Conservation (phyloP, 2,888 invertebrate species). For the Tenthredo scrophulariae region DNA sequence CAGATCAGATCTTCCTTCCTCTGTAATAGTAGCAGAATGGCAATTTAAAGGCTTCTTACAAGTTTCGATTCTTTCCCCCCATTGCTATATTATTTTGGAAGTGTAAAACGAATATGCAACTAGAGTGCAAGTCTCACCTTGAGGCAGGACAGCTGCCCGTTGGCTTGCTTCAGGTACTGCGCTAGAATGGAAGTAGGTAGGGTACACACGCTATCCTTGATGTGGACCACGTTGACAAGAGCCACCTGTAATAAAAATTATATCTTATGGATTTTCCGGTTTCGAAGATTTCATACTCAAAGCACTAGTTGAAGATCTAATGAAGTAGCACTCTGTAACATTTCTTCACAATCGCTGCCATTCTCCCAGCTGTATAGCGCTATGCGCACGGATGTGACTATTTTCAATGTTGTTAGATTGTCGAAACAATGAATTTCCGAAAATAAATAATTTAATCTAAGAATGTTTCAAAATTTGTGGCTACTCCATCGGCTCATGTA, state of each 20-base stretch:
- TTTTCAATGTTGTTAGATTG: too few relatives aligned
- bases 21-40: not conserved
- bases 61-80: not conserved
- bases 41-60: not conserved
- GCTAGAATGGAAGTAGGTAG: conserved; percentile 90
- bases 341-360: not conserved
- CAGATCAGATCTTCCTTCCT: too few relatives aligned
- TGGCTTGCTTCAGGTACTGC: conserved; percentile 92
- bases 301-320: not conserved
- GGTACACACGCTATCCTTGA: conserved; percentile 89
- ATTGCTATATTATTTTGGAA: not conserved
- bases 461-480: not conserved
- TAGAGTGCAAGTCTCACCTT: conserved; percentile 82
- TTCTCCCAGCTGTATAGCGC: too few relatives aligned
- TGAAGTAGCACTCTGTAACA: not conserved
- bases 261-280: conserved; percentile 19
- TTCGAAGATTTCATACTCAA: not conserved
- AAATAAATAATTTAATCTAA: too few relatives aligned
- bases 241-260: conserved; percentile 84
- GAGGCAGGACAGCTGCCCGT: conserved; percentile 89
- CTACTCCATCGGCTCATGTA: not conserved
- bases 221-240: conserved; percentile 90
- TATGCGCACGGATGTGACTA: too few relatives aligned
- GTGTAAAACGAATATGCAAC: not conserved
- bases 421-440: too few relatives aligned